These are phyloP conservation scores for Gastracanthus pulcherrimus DNA, from an alignment of 2,888 invertebrate genomes.

Conservation along the genomic window DNA sequence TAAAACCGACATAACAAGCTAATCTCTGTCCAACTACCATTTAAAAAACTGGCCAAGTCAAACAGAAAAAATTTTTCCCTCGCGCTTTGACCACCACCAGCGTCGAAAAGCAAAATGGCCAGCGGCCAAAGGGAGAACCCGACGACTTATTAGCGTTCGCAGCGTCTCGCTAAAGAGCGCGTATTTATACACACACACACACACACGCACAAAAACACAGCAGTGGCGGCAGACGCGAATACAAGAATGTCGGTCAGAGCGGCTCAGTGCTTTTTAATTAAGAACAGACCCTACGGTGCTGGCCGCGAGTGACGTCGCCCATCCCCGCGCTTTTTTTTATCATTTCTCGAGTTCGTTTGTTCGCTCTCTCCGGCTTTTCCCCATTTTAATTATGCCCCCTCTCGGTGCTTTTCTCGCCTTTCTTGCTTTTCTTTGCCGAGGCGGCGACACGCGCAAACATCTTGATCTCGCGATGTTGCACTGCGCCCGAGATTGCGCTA, in stretches of 20 bases:
- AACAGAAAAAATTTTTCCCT: background rate
- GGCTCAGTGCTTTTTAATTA: slow-evolving; percentile 10
- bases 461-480: no score
- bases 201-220: background rate
- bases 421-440: background rate
- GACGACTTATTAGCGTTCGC: background rate
- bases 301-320: background rate
- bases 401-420: background rate
- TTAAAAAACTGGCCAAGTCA: background rate
- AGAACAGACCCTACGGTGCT: no score
- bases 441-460: background rate
- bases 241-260: background rate
- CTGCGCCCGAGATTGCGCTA: no score
- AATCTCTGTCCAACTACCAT: no score
- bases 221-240: background rate
- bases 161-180: background rate
- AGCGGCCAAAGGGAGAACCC: no score
- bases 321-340: background rate
- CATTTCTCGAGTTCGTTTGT: slow-evolving; percentile 2
- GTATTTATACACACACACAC: background rate
- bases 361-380: background rate
- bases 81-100: background rate
- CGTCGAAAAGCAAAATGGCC: background rate
- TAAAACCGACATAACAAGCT: no score
- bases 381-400: slow-evolving; percentile 5